Evolutionary conservation across 1,140 invertebrate species (phyloP).

Genomic region (Musca vetustissima): DNA sequence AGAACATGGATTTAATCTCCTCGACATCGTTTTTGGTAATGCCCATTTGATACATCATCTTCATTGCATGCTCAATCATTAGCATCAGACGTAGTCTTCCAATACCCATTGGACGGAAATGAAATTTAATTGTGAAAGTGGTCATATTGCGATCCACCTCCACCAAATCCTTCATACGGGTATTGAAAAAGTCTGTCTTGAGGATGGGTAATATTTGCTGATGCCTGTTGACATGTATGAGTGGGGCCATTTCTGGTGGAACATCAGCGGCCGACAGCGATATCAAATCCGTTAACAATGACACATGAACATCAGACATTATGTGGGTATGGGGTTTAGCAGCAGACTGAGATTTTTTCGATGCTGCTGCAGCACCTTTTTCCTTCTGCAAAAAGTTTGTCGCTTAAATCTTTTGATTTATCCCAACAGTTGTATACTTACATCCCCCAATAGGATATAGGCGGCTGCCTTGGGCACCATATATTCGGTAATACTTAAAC

Average conservation of each 20-base stretch:
- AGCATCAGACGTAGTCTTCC: slow-evolving; percentile 74
- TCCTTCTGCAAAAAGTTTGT: slow-evolving; percentile 15
- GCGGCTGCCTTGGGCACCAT: slow-evolving; percentile 70
- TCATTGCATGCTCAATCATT: slow-evolving; percentile 79
- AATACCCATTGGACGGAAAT: slow-evolving; percentile 67
- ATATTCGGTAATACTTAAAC: slow-evolving; percentile 68
- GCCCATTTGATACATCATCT: slow-evolving; percentile 72
- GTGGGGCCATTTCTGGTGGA: slow-evolving; percentile 63
- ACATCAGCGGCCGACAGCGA: slow-evolving; percentile 61
- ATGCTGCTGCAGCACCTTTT: not conserved
- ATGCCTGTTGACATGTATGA: slow-evolving; percentile 62
- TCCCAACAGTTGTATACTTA: slow-evolving; percentile 34
- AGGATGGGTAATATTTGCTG: slow-evolving; percentile 80
- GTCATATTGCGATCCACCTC: slow-evolving; percentile 62
- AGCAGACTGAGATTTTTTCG: not conserved
- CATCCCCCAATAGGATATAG: slow-evolving; percentile 71
- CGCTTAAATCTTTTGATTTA: slow-evolving; percentile 4
- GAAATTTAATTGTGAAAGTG: slow-evolving; percentile 61
- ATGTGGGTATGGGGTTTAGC: slow-evolving; percentile 61
- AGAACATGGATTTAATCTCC: slow-evolving; percentile 95
- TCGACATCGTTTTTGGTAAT: slow-evolving; percentile 94
- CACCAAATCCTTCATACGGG: slow-evolving; percentile 73
- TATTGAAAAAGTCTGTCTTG: slow-evolving; percentile 79
- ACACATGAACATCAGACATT: slow-evolving; percentile 63
- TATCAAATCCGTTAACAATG: slow-evolving; percentile 64